Conservation (phyloP, 2,113 vertebrate genomes). For the Turdus rufiventris region DNA sequence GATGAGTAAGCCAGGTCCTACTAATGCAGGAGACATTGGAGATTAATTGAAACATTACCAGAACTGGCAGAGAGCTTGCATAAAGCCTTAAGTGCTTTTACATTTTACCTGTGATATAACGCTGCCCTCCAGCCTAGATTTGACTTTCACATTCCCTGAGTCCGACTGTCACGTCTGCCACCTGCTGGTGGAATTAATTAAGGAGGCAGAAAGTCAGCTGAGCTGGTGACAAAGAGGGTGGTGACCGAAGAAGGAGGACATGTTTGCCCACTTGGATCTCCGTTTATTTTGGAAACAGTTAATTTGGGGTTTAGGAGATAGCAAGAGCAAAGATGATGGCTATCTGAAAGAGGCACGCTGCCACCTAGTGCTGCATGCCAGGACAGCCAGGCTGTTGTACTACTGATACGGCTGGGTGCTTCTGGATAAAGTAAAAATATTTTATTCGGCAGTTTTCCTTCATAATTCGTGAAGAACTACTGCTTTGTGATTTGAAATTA, state of each 20-base stretch:
- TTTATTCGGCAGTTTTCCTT: neutral
- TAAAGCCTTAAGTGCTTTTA: neutral
- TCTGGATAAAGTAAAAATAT: neutral
- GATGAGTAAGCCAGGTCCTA: neutral
- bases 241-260: neutral
- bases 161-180: fast-evolving
- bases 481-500: neutral
- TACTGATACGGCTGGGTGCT: fast-evolving
- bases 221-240: neutral
- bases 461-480: neutral
- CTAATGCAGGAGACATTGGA: neutral
- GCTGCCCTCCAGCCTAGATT: neutral
- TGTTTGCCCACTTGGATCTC: neutral
- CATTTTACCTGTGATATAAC: neutral
- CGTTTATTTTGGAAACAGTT: neutral
- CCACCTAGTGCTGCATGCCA: neutral
- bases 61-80: neutral
- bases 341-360: neutral
- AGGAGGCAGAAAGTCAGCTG: neutral
- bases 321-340: neutral
- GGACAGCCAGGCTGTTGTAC: too few species aligned
- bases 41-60: neutral
- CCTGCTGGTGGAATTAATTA: neutral
- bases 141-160: neutral
- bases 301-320: neutral